Base-by-base conservation (phyloP, 2,797 vertebrate species). In the Hemibagrus guttatus region DNA sequence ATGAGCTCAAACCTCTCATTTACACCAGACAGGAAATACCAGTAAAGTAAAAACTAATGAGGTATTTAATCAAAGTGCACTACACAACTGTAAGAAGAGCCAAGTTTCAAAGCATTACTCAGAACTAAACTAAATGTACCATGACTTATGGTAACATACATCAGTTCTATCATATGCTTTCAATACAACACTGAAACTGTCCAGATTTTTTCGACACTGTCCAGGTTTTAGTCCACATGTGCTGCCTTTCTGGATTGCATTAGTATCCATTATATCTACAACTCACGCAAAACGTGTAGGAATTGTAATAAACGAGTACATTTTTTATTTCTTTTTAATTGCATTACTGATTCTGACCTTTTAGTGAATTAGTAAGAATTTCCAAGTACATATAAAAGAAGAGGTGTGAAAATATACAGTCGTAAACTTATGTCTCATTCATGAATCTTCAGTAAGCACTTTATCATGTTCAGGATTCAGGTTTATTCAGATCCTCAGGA, bases 61-160 rank as follows among this genome's bases (percentile, higher is more conserved):
- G 81, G 81, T 66, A 82, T 82, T 82, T 82, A 68, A 82, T 82
- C 81, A 82, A 82, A 82, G 81, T 52, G n/a, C 81, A 54, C 11
- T 31, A 82, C 31, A 66, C 42, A 54, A 82, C 63, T 23, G 81
- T 68, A 68, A 35, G 46, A 52, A 84, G 68, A 84, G 71, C 21
- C 64, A 84, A 39, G 31, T 84, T 69, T 72, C 66, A 72, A 69
- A 72, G 68, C 54, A 42, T 72, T 56, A 56, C 68, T 58, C 66
- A 42, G 49, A n/a, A 42, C 66, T 42, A 72, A 71, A 28, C 49
- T 84, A 84, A 84, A 84, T 84, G 82, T 39, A 84, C 31, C 82
- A 84, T 72, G 68, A 84, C 64, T 71, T 84, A 84, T 28, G 28
- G 66, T 58, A 84, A 84, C 49, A 72, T 84, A 84, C 82, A 69